These are phyloP conservation scores for Noctuana brunneofusca DNA, from an alignment of 2,888 invertebrate species.

Conservation along the genomic window DNA sequence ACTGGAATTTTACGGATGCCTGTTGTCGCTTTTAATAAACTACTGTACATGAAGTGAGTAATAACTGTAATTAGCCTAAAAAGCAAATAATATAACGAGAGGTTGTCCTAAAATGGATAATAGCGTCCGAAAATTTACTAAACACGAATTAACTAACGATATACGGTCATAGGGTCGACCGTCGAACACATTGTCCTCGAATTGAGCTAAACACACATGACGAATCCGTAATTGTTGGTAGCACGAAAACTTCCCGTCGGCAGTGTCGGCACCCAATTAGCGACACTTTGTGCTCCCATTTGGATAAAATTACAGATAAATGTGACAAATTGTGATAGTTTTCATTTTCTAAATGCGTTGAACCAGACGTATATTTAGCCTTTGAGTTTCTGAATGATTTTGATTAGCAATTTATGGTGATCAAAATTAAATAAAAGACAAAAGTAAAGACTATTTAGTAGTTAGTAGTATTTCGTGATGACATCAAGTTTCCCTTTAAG, in stretches of 20 bases:
- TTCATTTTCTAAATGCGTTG: background rate
- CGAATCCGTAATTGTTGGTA: slow-evolving; percentile 43
- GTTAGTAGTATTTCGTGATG: too few species aligned
- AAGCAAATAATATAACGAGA: background rate
- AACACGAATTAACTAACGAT: background rate
- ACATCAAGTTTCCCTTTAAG: too few species aligned
- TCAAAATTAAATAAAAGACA: too few species aligned
- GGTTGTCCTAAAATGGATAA: too few species aligned
- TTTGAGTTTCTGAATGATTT: too few species aligned
- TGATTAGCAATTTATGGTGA: too few species aligned
- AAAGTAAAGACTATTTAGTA: too few species aligned
- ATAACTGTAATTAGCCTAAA: slow-evolving; percentile 2
- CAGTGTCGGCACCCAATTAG: slow-evolving; percentile 38
- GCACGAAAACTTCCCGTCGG: slow-evolving; percentile 43
- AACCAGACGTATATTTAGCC: too few species aligned
- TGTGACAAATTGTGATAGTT: background rate
- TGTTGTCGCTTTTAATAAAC: background rate
- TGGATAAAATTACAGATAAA: slow-evolving; percentile 1
- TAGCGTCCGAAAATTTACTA: background rate
- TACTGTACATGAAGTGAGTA: background rate
- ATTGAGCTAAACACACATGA: slow-evolving; percentile 53
- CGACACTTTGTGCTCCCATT: background rate
- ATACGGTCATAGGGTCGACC: slow-evolving; percentile 49
- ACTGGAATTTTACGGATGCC: background rate
- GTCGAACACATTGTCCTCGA: slow-evolving; percentile 56